Base-by-base conservation (phyloP, 1,140 invertebrate genomes). In the Ectropis grisescens region DNA sequence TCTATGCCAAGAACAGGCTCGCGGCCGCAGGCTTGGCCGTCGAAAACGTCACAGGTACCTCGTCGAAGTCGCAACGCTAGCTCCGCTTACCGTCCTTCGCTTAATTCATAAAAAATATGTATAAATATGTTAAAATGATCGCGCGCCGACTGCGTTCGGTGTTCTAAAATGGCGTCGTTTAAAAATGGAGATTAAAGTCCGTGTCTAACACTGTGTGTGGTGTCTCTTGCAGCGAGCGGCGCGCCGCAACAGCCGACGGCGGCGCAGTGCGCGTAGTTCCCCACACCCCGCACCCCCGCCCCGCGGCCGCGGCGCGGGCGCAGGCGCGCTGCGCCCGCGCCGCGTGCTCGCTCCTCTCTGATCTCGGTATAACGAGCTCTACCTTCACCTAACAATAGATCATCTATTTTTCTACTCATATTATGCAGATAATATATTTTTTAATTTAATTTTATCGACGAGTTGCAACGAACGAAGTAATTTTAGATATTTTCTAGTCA, bases 1-100 rank as follows among this genome's bases (percentile, higher is more conserved):
- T 87, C 82, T 92, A 92, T 75, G 85, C 86, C 65, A 90, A 89
- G 83, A 89, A 90, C 70, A 86, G 88, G 37, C 85, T 86, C 41
- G 87, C 86, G 52, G 88, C 87, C 40, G 84, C 84, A 45, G 82
- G 82, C 22, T 48, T 83, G 49, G 74, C 75, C 51, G 55, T 60
- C 51, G 76, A 82, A 44, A 59, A 56, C 29, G 72, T 55, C 62
- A 69, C 79, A 83, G 82, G 82, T 83, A 83, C 56, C 54, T 40
- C 35, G 47, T 41, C 41, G 49, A 27, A 47, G 41, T 62, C 59
- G 57, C 60, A 52, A 40, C 47, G 56, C 61, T 68, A 68, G 51
- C 59, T 50, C 61, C 56, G 68, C 70, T 75, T 65, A 27, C 36
- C 44, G 43, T 48, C 61, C 65, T 66, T 53, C 61, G 71, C 67